Conservation (phyloP, 2,113 vertebrate species). For the Aegithalos caudatus region DNA sequence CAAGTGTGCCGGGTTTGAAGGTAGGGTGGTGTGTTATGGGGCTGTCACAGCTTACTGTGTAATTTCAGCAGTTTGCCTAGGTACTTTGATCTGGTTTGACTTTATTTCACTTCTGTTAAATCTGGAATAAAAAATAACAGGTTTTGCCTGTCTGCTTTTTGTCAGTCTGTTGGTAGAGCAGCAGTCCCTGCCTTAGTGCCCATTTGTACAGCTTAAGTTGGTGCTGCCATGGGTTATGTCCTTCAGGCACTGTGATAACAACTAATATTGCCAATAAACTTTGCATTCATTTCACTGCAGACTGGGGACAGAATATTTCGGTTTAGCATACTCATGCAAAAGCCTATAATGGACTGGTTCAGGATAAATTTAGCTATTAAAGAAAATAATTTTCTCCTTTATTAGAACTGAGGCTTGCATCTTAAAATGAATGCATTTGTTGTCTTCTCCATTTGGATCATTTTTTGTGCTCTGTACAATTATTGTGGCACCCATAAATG, state of each 20-base stretch:
- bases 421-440: neutral
- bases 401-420: neutral
- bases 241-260: neutral
- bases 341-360: neutral
- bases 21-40: neutral
- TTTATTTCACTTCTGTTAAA: neutral
- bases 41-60: neutral
- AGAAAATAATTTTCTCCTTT: neutral
- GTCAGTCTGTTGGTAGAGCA: neutral
- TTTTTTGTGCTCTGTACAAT: neutral
- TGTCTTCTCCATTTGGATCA: neutral
- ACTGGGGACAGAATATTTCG: neutral
- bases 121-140: neutral
- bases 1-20: neutral
- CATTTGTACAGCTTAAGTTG: neutral
- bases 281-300: neutral
- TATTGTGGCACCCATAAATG: neutral
- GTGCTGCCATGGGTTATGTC: neutral
- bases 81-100: neutral
- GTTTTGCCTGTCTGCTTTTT: neutral
- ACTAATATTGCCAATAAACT: slow-evolving; percentile 1
- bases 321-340: neutral
- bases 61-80: neutral
- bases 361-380: slow-evolving; percentile 1
- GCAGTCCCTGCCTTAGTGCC: neutral